phyloP scores from a whole-genome alignment of 2,888 invertebrate species.

The Ernsta delagoae region DNA sequence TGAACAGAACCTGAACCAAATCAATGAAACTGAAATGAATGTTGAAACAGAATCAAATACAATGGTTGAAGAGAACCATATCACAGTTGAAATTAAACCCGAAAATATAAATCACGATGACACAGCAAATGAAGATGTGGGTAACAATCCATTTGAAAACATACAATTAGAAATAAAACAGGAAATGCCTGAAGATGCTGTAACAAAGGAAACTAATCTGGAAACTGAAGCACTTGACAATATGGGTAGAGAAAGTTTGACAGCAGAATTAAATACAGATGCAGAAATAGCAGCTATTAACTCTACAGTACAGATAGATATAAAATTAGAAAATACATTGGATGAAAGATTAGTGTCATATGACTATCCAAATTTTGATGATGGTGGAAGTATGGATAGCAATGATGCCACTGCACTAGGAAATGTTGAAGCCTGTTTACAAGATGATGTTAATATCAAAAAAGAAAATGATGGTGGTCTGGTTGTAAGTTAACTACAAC shows the following conservation, averaged over 20 bases:
- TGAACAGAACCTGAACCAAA: neutral
- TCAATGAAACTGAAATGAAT: conserved; percentile 2
- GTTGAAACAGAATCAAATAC: conserved; percentile 8
- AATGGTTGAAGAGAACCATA: conserved; percentile 16
- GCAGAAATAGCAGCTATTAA: conserved; percentile 31
- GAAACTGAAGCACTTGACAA: neutral
- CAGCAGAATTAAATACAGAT: neutral
- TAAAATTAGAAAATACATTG: conserved; percentile 55
- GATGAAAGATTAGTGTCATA: conserved; percentile 55
- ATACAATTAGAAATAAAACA: conserved; percentile 56
- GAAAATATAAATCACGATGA: conserved; percentile 37
- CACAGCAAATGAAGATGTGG: conserved; percentile 39
- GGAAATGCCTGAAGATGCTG: conserved; percentile 44
- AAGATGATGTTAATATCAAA: conserved; percentile 62
- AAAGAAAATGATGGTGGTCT: conserved; percentile 50
- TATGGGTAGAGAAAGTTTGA: conserved; percentile 1
- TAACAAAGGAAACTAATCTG: conserved; percentile 2
- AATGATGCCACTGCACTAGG: conserved; percentile 65
- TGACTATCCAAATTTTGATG: conserved; percentile 66
- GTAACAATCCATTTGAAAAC: conserved; percentile 52
- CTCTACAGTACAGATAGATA: conserved; percentile 13
- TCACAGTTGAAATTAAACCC: conserved; percentile 41
- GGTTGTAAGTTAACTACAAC: conserved; percentile 3
- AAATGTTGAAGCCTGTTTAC: conserved; percentile 71
- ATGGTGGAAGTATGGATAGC: conserved; percentile 65